Base-by-base conservation (phyloP, 2,797 vertebrate species). In the Scolopax bukidnonensis region DNA sequence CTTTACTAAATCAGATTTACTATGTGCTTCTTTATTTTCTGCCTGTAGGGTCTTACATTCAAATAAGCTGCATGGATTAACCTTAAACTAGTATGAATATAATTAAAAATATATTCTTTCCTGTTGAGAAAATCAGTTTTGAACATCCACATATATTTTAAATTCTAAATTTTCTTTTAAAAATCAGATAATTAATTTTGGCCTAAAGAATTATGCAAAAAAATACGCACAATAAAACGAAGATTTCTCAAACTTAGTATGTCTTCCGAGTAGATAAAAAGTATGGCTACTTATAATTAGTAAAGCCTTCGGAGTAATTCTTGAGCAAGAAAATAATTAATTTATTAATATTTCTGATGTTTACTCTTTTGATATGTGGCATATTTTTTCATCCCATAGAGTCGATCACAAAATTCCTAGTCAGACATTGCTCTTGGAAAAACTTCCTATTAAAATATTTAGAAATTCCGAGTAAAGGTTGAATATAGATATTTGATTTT, bases 91-190 rank as follows among this genome's bases (percentile, higher is more conserved):
- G 11, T n/a, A 71, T 80, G 9, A 70, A 74, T 65, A 16, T 85
- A 87, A 80, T 95, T 94, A 70, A 84, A 93, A 79, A 68, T 80
- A 30, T 18, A 79, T 45, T 50, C 23, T 84, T 82, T 84, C 11
- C 12, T 67, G 8, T 51, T 80, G 27, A 53, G 25, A 71, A 32
- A 76, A 77, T 64, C 25, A 18, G 4, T 79, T 86, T 78, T 67
- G 16, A 81, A 40, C 12, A 54, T 30, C 33, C 51, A 63, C 1
- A 24, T 67, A 7, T 7, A 59, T 69, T 90, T 87, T 56, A 75
- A 83, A 43, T 56, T 61, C 12, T 57, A 57, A n/a, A 30, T 78
- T 80, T 76, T 81, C 41, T 75, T 74, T 60, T 9, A 4, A 51
- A 63, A 77, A 48, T 5, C 16, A 70, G 28, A 12, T 38, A 17